phyloP scores from a whole-genome alignment of 2,113 vertebrate species.

The Saguinus imperator region DNA sequence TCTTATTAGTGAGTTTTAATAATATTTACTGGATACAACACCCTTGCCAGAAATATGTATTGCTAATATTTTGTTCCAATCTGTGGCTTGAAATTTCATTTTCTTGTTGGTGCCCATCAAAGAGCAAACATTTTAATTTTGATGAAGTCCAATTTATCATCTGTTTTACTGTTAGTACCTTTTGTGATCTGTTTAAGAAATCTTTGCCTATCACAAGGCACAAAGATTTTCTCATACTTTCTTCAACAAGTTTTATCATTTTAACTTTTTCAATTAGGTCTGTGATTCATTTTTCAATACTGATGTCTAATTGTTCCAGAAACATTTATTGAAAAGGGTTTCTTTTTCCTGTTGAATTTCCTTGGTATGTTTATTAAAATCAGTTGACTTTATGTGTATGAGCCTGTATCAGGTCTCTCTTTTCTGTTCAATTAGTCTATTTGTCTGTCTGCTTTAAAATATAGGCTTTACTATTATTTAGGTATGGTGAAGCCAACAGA shows the following conservation, averaged over 20 bases:
- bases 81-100: not conserved
- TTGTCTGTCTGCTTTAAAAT: slow-evolving; percentile 1
- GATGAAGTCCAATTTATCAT: not conserved
- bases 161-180: not conserved
- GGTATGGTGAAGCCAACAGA: not conserved
- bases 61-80: not conserved
- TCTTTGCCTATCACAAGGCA: not conserved
- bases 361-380: slow-evolving; percentile 16
- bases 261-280: slow-evolving; percentile 14
- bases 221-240: not conserved
- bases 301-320: not conserved
- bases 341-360: slow-evolving; percentile 27
- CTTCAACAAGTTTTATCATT: not conserved
- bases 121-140: slow-evolving; percentile 15
- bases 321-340: not conserved
- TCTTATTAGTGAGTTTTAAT: not conserved
- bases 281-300: not conserved
- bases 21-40: not conserved
- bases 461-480: slow-evolving; percentile 2
- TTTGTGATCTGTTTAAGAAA: slow-evolving; percentile 19
- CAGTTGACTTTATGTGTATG: not conserved
- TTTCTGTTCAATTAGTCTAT: not conserved
- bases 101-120: not conserved
- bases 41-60: not conserved
- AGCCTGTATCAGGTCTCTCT: not conserved